phyloP scores from a whole-genome alignment of 2,888 invertebrate genomes.

The Priocnemis perturbator region DNA sequence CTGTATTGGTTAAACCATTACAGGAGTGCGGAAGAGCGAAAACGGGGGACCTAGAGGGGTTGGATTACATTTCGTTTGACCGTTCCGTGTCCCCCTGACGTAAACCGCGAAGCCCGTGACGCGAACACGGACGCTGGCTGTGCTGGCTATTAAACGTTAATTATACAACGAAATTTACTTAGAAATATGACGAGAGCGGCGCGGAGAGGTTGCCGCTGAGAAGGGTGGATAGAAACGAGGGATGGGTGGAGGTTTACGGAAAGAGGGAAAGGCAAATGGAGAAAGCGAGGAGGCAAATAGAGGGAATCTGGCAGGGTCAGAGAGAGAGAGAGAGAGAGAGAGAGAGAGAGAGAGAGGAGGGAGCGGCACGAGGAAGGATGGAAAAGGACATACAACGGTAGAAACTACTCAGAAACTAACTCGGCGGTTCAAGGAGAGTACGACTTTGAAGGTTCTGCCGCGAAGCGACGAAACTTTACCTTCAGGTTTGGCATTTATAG shows the following conservation, averaged over 20 bases:
- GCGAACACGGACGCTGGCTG: background rate
- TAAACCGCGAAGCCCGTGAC: conserved; percentile 28
- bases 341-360: conserved; percentile 9
- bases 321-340: conserved; percentile 9
- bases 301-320: conserved; percentile 10
- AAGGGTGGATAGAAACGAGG: conserved; percentile 10
- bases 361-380: background rate
- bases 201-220: background rate
- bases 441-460: conserved; percentile 1
- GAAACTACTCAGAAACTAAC: conserved; percentile 19
- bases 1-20: conserved; percentile 4
- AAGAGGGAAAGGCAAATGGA: conserved; percentile 14
- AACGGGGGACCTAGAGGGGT: background rate
- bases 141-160: conserved; percentile 58
- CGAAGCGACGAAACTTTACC: conserved; percentile 40
- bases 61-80: conserved; percentile 21
- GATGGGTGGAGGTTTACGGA: background rate
- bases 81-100: conserved; percentile 17
- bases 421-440: conserved; percentile 14
- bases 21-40: conserved; percentile 5
- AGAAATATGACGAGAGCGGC: conserved; percentile 57
- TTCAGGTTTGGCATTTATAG: conserved; percentile 53
- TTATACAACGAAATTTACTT: conserved; percentile 67
- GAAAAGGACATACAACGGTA: background rate
- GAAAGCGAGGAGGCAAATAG: background rate